Evolutionary conservation across 2,888 invertebrate genomes (phyloP), one percentile per base, ranked within the genome.

Genomic region (Sturmia bella): DNA sequence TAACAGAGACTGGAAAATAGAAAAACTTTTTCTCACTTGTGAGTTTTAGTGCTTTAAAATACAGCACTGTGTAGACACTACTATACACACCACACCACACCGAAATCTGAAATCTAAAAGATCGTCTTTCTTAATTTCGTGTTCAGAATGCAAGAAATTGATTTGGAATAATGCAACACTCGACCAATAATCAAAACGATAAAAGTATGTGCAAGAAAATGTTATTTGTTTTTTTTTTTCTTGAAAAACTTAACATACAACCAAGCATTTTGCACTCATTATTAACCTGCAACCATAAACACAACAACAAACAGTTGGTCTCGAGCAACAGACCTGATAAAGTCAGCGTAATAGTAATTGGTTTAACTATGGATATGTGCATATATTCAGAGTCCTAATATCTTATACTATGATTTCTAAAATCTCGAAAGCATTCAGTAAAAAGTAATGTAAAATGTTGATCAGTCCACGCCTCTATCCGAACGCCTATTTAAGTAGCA

Each of bases 181-280:
- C 24, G 76, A 73, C 72, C 72, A 79, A 73, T 79, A 79, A 79
- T 79, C 78, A 73, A 73, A 68, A 59, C 66, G 59, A 79, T 79
- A 72, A 78, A 66, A 24, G 45, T 61, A 76, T 37, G 68, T 69
- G 59, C 19, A 52, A 66, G 21, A 52, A 41, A 52, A 66, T 78
- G 57, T 59, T 66, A 72, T 72, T 72, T 78, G 64, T 64, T 66
- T 37, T 66, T 32, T 72, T 72, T 78, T 72, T 64, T 66, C 43
- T 66, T 32, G 63, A 63, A 56, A 64, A 24, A 66, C 43, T 45
- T 19, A 9, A 27, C 15, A 27, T 6, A 48, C 15, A 39, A 1
- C 7, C 11, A 57, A 24, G 17, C 6, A 41, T 37, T 15, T 32
- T 70, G 64, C 45, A 59, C 52, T 59, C 52, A 59, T 68, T 45